Evolutionary conservation across 2,113 vertebrate species (phyloP).

Genomic region (Epinephelus moara): DNA sequence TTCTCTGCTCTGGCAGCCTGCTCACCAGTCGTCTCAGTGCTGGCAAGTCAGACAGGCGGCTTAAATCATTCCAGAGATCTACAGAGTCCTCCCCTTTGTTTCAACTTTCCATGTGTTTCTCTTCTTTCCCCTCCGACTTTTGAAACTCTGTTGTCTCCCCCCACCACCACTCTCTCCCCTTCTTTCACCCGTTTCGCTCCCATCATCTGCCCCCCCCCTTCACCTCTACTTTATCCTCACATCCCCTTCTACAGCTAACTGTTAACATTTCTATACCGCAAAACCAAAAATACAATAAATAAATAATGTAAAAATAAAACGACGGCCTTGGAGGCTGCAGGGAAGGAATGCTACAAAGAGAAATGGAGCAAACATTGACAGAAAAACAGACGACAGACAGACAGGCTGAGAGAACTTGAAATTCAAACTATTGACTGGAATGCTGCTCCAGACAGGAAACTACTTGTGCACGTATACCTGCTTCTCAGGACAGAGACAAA

Average conservation of each 20-base stretch:
- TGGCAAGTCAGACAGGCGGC: constrained; percentile 53
- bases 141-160: constrained; percentile 12
- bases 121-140: constrained; percentile 14
- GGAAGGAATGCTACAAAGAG: constrained; percentile 45
- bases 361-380: constrained; percentile 32
- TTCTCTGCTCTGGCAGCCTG: constrained; percentile 59
- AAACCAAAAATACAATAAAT: constrained; percentile 33
- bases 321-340: constrained; percentile 27
- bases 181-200: constrained; percentile 21
- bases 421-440: constrained; percentile 29
- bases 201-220: constrained; percentile 16
- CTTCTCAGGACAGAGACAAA: constrained; percentile 26
- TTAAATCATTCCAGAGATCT: constrained; percentile 71
- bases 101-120: constrained; percentile 73
- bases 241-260: constrained; percentile 21
- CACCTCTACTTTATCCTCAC: constrained; percentile 39
- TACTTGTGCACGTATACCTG: constrained; percentile 29
- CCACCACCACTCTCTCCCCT: not conserved
- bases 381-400: constrained; percentile 38
- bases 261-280: constrained; percentile 31
- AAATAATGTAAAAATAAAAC: constrained; percentile 51
- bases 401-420: constrained; percentile 1
- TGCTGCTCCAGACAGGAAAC: constrained; percentile 13
- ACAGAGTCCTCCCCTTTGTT: constrained; percentile 57
- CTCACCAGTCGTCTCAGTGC: constrained; percentile 49